Evolutionary conservation across 2,888 invertebrate species (phyloP), one percentile per base, ranked within the genome.

Genomic region (Herminia tarsipennalis): DNA sequence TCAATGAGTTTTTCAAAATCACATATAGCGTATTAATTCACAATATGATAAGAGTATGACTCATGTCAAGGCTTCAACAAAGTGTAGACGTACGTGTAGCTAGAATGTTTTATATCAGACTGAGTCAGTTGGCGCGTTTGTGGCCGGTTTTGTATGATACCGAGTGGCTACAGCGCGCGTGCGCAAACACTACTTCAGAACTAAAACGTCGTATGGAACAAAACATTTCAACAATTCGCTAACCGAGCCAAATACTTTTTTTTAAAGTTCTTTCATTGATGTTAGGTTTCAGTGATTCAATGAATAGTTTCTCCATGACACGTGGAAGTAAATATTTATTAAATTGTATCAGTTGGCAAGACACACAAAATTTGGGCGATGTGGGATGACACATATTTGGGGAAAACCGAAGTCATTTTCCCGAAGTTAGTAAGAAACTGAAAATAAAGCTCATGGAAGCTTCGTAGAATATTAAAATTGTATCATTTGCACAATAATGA

Each of bases 91-190:
- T 81, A 78, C 86, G 76, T 69, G 76, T 84, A 75, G 81, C 83
- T 88, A 88, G 88, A 83, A 81, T 88, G 90, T 83, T 86, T 83
- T 73, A 84, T 88, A 89, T 88, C 86, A 85, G 79, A 91, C 91
- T 91, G 90, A 90, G 85, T 86, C 83, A 86, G 83, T 81, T 76
- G 71, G 78, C 84, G 83, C 74, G 78, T 66, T 75, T 66, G 78
- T 78, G 74, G 83, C 86, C 76, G 84, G 90, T 91, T 91, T 89
- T 91, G 91, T 90, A 86, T 67, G 73, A 82, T 73, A 72, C 73
- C 66, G 58, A 68, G 77, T 78, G 74, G 64, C 64, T 72, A 72
- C 57, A 76, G 61, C 77, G 88, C 90, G 89, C 90, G 88, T 78
- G 90, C 90, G 90, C 88, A 70, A 74, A 76, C 56, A 12, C 22